A percentile compares a stretch with the other conserved stretches of the same genome.
Conservation (phyloP, 2,888 invertebrate species). For the Himalopsyche anomala region DNA sequence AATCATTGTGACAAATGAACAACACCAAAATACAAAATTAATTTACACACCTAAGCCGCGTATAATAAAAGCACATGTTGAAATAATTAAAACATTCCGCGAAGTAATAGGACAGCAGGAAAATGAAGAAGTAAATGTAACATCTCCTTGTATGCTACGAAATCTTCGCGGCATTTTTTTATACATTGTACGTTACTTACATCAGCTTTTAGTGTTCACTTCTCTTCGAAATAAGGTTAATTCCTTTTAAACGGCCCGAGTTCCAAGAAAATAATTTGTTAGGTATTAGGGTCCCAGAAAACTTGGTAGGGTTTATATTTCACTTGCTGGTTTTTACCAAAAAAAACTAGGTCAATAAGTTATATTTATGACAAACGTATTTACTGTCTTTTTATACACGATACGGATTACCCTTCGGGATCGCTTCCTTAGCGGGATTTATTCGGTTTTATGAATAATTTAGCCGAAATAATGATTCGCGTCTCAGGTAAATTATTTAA, state of each 20-base stretch:
- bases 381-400: neutral
- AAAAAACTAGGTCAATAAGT: neutral
- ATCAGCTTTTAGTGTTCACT: conserved; percentile 8
- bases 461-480: too few species aligned
- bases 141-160: neutral
- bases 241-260: conserved; percentile 2
- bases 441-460: neutral
- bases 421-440: neutral
- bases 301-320: neutral
- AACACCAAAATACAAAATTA: too few species aligned
- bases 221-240: neutral
- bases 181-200: neutral
- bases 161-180: neutral
- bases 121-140: conserved; percentile 8
- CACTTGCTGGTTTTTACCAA: neutral
- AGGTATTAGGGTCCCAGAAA: neutral
- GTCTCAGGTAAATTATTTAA: too few species aligned
- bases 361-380: conserved; percentile 9
- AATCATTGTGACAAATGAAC: too few species aligned
- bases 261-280: neutral
- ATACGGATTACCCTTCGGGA: neutral
- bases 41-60: too few species aligned
- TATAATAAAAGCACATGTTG: too few species aligned
- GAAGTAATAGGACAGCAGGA: neutral
- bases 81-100: too few species aligned